phyloP scores from a whole-genome alignment of 2,888 invertebrate species.

The Mesorhabditis spiculigera region DNA sequence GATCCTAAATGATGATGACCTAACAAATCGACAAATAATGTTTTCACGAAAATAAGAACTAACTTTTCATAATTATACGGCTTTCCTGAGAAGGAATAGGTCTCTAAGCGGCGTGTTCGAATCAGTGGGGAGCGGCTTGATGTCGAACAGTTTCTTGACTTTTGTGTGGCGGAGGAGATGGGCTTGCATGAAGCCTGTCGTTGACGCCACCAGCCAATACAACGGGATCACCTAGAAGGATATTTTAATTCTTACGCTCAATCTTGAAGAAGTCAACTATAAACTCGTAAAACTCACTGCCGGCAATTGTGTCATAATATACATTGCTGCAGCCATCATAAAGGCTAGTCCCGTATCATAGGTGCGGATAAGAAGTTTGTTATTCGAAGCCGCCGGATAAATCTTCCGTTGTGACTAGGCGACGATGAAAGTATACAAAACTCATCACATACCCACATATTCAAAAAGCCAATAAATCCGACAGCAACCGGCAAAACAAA shows the following conservation, averaged over 20 bases:
- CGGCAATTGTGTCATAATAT: conserved; percentile 50
- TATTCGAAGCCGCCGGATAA: conserved; percentile 37
- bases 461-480: conserved; percentile 48
- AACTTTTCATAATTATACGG: too few species aligned
- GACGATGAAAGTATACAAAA: background rate
- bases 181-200: conserved; percentile 44
- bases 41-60: too few species aligned
- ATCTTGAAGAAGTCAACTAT: conserved; percentile 9
- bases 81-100: too few species aligned
- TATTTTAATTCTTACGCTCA: background rate
- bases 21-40: too few species aligned
- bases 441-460: conserved; percentile 40
- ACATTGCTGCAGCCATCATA: conserved; percentile 44
- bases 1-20: too few species aligned
- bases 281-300: conserved; percentile 32
- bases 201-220: conserved; percentile 49
- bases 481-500: conserved; percentile 47
- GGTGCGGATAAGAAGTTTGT: conserved; percentile 33
- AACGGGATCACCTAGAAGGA: conserved; percentile 47
- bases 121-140: conserved; percentile 50
- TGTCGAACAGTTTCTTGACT: conserved; percentile 42
- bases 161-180: conserved; percentile 45
- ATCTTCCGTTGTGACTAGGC: conserved; percentile 49
- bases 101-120: conserved; percentile 13
- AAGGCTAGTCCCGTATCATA: conserved; percentile 46